Evolutionary conservation across 2,888 invertebrate genomes (phyloP).

Genomic region (Tholera decimalis): DNA sequence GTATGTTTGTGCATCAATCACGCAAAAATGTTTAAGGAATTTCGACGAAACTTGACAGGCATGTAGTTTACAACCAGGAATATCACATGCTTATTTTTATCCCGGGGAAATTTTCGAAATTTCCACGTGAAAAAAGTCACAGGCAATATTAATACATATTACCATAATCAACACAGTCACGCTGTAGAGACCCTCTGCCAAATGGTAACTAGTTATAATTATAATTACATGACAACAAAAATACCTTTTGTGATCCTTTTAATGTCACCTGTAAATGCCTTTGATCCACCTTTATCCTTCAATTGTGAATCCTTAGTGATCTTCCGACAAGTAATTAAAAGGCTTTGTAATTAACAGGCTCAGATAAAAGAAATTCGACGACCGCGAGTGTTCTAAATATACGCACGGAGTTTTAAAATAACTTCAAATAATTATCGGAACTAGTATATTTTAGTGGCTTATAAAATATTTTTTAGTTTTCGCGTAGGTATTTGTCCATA

Average conservation of each 20-base stretch:
- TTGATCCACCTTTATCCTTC: constrained; percentile 17
- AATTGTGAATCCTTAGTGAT: constrained; percentile 5
- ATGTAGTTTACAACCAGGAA: no score
- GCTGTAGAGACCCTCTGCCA: constrained; percentile 7
- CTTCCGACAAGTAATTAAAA: constrained; percentile 25
- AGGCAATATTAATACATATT: not conserved
- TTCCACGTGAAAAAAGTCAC: no score
- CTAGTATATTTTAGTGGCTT: not conserved
- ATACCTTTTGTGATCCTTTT: constrained; percentile 3
- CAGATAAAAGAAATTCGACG: constrained; percentile 17
- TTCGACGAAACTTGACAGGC: no score
- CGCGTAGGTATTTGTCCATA: no score
- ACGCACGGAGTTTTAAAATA: constrained; percentile 10
- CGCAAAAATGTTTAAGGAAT: no score
- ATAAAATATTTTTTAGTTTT: no score
- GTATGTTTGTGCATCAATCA: no score
- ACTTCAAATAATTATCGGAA: not conserved
- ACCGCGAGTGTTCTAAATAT: constrained; percentile 15
- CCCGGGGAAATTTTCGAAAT: no score
- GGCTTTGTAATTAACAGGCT: constrained; percentile 4
- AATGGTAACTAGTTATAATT: constrained; percentile 11
- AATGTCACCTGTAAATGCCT: constrained; percentile 7
- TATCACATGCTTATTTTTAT: no score
- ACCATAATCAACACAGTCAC: constrained; percentile 1
- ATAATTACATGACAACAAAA: not conserved